Evolutionary conservation across 1,140 invertebrate species (phyloP).

Genomic region (Drosophila guanche): DNA sequence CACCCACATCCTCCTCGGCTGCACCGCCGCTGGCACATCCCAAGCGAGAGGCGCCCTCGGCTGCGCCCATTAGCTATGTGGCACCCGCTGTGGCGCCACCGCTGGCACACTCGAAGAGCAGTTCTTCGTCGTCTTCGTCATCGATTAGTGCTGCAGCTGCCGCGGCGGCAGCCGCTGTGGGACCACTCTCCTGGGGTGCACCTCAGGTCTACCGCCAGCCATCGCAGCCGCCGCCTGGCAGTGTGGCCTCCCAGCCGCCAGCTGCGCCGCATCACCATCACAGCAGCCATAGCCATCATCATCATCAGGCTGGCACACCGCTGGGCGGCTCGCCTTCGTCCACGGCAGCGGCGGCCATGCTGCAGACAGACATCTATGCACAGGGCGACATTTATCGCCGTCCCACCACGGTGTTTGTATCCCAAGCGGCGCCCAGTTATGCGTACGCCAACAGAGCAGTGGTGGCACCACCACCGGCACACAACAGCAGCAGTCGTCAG

Average conservation of each 20-base stretch:
- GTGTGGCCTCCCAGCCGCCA: slow-evolving; percentile 34
- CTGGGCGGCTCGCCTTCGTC: slow-evolving; percentile 78
- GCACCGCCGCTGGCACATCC: slow-evolving; percentile 65
- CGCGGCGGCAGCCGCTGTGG: slow-evolving; percentile 69
- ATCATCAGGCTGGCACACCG: slow-evolving; percentile 81
- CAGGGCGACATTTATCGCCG: slow-evolving; percentile 86
- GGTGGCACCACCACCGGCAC: slow-evolving; percentile 91
- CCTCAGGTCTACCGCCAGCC: slow-evolving; percentile 75
- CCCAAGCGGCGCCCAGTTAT: slow-evolving; percentile 79
- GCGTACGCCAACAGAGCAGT: slow-evolving; percentile 87
- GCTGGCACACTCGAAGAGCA: slow-evolving; percentile 76
- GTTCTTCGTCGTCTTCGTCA: slow-evolving; percentile 67
- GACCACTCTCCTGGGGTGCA: slow-evolving; percentile 77
- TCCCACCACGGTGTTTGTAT: slow-evolving; percentile 86
- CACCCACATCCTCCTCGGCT: slow-evolving; percentile 42
- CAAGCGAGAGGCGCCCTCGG: slow-evolving; percentile 75
- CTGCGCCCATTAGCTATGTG: slow-evolving; percentile 66
- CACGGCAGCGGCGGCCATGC: slow-evolving; percentile 83
- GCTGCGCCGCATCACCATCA: slow-evolving; percentile 50
- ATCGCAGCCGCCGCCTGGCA: slow-evolving; percentile 61
- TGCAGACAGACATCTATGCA: slow-evolving; percentile 85
- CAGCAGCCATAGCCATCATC: slow-evolving; percentile 53
- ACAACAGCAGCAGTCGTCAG: slow-evolving; percentile 92
- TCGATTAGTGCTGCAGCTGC: slow-evolving; percentile 68
- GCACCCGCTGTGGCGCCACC: slow-evolving; percentile 63